Percentiles rank a stretch among this genome's conserved stretches.
Evolutionary conservation across 2,888 invertebrate genomes (phyloP).

Genomic region (Cephus spinipes): DNA sequence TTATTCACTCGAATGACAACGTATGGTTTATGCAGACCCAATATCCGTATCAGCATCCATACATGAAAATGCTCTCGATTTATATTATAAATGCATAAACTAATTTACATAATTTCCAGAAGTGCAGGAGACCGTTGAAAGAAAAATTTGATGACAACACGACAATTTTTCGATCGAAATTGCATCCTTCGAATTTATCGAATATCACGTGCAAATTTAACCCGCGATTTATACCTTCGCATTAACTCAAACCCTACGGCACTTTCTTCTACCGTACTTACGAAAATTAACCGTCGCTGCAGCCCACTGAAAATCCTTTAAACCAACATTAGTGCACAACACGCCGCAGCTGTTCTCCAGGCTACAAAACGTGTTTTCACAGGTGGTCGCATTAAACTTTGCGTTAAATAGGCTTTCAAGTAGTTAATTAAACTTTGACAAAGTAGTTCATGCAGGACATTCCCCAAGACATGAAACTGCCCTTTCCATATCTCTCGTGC

Average conservation of each 20-base stretch:
- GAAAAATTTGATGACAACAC: background rate
- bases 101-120: conserved; percentile 26
- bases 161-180: background rate
- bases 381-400: background rate
- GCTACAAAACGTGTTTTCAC: background rate
- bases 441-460: background rate
- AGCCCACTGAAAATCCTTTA: background rate
- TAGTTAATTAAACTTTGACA: background rate
- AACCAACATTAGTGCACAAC: background rate
- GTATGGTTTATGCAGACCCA: background rate
- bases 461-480: background rate
- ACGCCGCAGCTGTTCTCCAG: background rate
- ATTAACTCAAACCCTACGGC: background rate
- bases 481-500: background rate
- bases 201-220: background rate
- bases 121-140: background rate
- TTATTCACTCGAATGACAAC: background rate
- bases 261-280: background rate
- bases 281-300: background rate
- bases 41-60: background rate
- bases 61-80: background rate
- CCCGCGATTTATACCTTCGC: background rate
- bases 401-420: background rate
- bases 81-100: conserved; percentile 27
- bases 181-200: background rate